phyloP scores from a whole-genome alignment of 2,113 vertebrate species.

The Pristiophorus japonicus region DNA sequence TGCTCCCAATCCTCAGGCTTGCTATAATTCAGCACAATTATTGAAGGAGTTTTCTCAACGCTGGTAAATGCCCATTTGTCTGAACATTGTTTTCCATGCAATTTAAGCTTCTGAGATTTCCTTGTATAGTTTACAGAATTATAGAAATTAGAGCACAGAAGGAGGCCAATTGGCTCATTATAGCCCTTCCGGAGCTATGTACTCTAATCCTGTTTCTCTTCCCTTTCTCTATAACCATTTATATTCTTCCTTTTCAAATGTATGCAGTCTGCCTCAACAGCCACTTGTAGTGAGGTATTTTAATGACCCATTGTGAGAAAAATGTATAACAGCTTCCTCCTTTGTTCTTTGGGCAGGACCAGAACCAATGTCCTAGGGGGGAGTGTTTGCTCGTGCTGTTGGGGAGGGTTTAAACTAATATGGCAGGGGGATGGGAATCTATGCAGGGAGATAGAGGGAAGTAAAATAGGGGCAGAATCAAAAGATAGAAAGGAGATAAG shows the following conservation, averaged over 20 bases:
- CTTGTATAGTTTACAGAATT: background rate
- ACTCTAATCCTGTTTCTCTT: background rate
- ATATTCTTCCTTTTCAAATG: background rate
- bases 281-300: background rate
- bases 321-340: background rate
- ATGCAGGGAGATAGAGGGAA: no score
- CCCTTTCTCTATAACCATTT: background rate
- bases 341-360: no score
- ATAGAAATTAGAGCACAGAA: background rate
- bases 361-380: no score
- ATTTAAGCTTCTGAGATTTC: background rate
- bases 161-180: background rate
- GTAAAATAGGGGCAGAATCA: no score
- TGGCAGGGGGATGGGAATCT: no score
- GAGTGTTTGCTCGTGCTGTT: no score
- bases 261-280: background rate
- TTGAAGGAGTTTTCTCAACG: background rate
- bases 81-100: background rate
- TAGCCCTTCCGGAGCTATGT: background rate
- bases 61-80: background rate
- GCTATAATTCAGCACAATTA: background rate
- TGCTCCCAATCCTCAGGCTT: no score
- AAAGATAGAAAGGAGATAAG: no score
- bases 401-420: no score
- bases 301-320: background rate